phyloP scores from a whole-genome alignment of 1,140 invertebrate species.

The Bombyx mori region DNA sequence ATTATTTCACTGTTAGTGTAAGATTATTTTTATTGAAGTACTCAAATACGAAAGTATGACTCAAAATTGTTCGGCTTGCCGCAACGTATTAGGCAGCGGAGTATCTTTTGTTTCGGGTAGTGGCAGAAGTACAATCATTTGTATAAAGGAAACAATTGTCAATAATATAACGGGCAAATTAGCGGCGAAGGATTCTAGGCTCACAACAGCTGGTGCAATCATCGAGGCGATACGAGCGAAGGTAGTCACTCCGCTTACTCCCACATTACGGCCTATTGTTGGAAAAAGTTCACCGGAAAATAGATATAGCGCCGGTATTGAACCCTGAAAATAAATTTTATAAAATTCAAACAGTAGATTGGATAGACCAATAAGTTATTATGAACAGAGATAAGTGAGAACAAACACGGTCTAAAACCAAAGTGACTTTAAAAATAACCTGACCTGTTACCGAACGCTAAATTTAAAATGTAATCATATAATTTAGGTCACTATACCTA shows the following conservation, averaged over 20 bases:
- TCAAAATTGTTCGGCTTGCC: slow-evolving; percentile 37
- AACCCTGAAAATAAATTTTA: slow-evolving; percentile 42
- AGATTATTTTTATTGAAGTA: no score
- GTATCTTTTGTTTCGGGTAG: slow-evolving; percentile 59
- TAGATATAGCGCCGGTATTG: slow-evolving; percentile 75
- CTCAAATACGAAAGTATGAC: not conserved
- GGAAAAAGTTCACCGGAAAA: slow-evolving; percentile 80
- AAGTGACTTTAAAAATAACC: no score
- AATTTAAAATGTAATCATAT: no score
- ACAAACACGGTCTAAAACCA: no score
- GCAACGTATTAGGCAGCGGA: slow-evolving; percentile 51
- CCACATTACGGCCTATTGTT: slow-evolving; percentile 77
- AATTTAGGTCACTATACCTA: no score
- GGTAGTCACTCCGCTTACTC: slow-evolving; percentile 75
- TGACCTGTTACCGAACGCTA: no score
- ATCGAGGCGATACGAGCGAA: slow-evolving; percentile 78
- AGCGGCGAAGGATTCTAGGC: slow-evolving; percentile 68
- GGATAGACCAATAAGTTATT: not conserved
- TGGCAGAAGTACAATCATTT: slow-evolving; percentile 43
- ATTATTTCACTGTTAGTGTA: no score
- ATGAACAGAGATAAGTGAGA: not conserved
- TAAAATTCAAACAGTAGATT: not conserved
- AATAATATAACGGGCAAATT: slow-evolving; percentile 47
- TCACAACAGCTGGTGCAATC: slow-evolving; percentile 75
- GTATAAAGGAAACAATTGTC: slow-evolving; percentile 31